Percentiles rank a stretch among this genome's conserved stretches.
Conservation (phyloP, 2,888 invertebrate species). For the Lucinisca nassula region DNA sequence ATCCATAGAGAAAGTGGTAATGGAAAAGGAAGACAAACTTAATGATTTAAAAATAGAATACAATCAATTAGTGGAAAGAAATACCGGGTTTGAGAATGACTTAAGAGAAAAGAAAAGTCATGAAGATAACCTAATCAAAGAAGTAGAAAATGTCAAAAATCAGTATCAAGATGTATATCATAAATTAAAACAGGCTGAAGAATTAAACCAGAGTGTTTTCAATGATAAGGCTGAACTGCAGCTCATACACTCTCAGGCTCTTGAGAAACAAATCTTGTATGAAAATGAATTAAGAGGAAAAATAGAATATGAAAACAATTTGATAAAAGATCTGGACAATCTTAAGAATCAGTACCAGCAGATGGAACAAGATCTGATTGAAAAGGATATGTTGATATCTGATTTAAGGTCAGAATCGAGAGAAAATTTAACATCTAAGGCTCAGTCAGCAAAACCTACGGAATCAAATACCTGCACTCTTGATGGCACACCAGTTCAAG, state of each 20-base stretch:
- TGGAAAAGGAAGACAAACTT: background rate
- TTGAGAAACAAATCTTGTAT: too few species aligned
- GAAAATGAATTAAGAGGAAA: too few species aligned
- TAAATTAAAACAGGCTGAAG: too few species aligned
- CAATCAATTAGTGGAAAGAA: background rate
- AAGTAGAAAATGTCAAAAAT: background rate
- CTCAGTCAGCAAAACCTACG: too few species aligned
- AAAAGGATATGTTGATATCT: background rate
- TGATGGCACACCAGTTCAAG: background rate
- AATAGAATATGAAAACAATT: too few species aligned
- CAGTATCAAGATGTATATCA: too few species aligned
- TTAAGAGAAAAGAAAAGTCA: background rate
- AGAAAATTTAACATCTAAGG: background rate
- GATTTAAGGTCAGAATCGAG: background rate
- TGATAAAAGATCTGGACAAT: too few species aligned
- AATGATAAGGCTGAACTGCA: too few species aligned
- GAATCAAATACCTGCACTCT: too few species aligned
- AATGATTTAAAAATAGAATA: background rate
- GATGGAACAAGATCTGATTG: background rate
- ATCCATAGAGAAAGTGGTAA: background rate
- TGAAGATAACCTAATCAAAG: background rate
- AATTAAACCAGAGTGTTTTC: too few species aligned
- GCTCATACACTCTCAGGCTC: too few species aligned
- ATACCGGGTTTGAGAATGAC: background rate
- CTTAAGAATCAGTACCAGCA: too few species aligned